Evolutionary conservation across 53 echinoderm and acorn worm genomes (phyloP).

Genomic region (Arbacia lixula): DNA sequence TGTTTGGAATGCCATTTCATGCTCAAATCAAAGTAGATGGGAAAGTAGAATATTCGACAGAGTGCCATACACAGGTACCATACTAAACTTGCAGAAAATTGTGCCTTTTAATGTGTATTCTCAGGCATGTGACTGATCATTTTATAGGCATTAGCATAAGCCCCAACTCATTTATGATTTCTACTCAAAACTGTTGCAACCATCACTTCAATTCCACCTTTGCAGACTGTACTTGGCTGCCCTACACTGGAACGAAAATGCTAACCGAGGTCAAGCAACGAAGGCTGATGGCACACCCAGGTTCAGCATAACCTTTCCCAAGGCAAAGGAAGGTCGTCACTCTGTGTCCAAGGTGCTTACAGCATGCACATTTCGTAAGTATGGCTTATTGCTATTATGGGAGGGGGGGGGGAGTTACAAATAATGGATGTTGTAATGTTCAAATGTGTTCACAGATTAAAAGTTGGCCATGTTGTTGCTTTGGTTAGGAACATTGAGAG

Average conservation of each 20-base stretch:
- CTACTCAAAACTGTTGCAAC: not conserved
- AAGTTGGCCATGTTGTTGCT: not conserved
- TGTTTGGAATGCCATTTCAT: not conserved
- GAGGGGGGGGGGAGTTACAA: not conserved
- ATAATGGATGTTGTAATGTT: not conserved
- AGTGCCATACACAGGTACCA: not conserved
- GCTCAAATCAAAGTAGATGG: not conserved
- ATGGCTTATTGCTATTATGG: not conserved
- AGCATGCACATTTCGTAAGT: conserved; percentile 20
- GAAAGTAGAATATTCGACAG: not conserved
- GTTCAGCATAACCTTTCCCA: conserved; percentile 8
- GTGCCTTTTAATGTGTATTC: not conserved
- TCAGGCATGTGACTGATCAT: not conserved
- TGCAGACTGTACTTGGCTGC: conserved; percentile 22
- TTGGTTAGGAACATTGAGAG: not conserved
- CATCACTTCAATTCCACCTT: not conserved
- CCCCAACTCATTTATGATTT: not conserved
- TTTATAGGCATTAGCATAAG: not conserved
- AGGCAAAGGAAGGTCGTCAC: conserved; percentile 5
- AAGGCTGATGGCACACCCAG: conserved; percentile 1
- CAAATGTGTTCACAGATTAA: not conserved
- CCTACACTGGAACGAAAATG: conserved; percentile 42
- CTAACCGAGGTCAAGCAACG: not conserved
- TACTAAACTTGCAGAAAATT: not conserved
- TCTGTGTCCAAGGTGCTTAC: conserved; percentile 3